Evolutionary conservation across 2,888 invertebrate genomes (phyloP), one percentile per base, ranked within the genome.

Genomic region (Hyles lineata): DNA sequence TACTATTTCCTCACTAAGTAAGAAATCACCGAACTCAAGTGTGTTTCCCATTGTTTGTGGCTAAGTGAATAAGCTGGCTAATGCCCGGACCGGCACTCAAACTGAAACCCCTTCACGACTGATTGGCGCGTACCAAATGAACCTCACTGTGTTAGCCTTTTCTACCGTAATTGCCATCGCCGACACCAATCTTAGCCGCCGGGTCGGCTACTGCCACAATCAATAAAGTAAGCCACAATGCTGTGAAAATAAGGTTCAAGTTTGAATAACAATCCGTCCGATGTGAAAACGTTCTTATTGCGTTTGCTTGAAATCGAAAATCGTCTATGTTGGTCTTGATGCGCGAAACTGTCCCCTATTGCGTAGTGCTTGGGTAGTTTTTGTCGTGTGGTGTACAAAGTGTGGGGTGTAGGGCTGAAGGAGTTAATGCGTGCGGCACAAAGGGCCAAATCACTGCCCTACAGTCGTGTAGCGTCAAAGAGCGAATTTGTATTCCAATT

Each of bases 401-500:
- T 85, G 86, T 79, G 86, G 89, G 89, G 89, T 87, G 87, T 88
- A 84, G 90, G 89, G 88, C 87, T 89, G 90, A 93, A 93, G 93
- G 93, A 94, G 92, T 92, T 93, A 93, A 93, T 93, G 93, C 92
- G 93, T 93, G 93, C 85, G 88, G 89, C 92, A 94, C 94, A 94
- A 94, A 94, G 93, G 93, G 88, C 92, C 90, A 94, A 94, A 94
- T 94, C 94, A 94, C 92, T 91, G 91, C 90, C 90, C 90, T 90
- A 86, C 87, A 86, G 86, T 90, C 87, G 87, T 88, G 84, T 82
- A 86, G 87, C 90, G 91, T 90, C 93, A 92, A 92, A 93, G 91
- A 91, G 90, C 87, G 89, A 93, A 94, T 93, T 94, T 93, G 94
- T 94, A 93, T 92, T 93, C 92, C 93, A 94, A 94, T 94, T 94